Evolutionary conservation across 1,140 invertebrate species (phyloP), one percentile per base, ranked within the genome.

Genomic region (Drosophila chauvacae): DNA sequence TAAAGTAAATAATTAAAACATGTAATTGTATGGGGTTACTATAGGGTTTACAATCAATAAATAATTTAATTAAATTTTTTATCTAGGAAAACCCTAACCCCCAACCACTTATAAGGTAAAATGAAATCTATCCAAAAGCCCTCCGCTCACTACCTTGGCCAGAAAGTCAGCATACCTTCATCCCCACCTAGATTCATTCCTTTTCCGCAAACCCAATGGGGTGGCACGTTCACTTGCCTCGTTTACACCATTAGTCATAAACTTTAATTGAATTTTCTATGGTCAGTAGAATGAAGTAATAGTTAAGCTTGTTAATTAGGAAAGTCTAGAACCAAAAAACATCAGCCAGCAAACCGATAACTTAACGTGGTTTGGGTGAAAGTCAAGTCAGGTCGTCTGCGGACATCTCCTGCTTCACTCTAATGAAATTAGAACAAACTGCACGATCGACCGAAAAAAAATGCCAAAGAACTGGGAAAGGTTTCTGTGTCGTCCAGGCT

Each of bases 271-370:
- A 85, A 85, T 75, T 70, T 81, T 35, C 20, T 42, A 18, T 42
- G 58, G 39, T 35, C 39, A 42, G 26, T n/a, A 60, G 37, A 47
- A 77, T 58, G 71, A 56, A 56, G 42, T 57, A 48, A 69, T 59
- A 45, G 81, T 47, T 62, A 48, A 63, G 53, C 33, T 69, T 63
- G 53, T 86, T 81, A 85, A 86, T 85, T 85, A 81, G 48, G 39
- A 62, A 48, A 26, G 28, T 39, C 30, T 41, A 80, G 61, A 63
- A 11, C 69, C 23, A 42, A 79, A 60, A 63, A 28, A 48, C 48
- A 37, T 55, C 41, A 56, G 41, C 18, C 23, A 9, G 20, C 39
- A 47, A 39, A 16, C 20, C 35, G 59, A 58, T 65, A 66, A 44
- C 63, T 63, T 44, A 33, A 35, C 39, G 59, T 73, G 39, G 44